Base-by-base conservation (phyloP, 2,113 vertebrate species). In the Craseonycteris thonglongyai region DNA sequence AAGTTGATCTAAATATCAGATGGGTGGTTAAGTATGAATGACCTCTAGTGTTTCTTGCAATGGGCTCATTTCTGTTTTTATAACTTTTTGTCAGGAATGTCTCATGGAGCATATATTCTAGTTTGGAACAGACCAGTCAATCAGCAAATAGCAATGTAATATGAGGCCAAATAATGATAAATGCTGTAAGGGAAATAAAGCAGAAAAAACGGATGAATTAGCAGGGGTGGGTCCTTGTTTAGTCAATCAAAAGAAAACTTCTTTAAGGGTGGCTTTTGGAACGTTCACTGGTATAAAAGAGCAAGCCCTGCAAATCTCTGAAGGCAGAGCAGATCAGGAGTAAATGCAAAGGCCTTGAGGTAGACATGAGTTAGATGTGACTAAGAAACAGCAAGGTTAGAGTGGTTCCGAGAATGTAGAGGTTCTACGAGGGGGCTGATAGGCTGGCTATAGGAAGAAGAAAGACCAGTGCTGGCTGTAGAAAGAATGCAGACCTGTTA, bases 1-100 rank as follows among this genome's bases (percentile, higher is more conserved):
- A 87, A 68, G 14, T 40, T 51, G 87, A 86, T 66, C 51, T 79
- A 85, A 91, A 68, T 88, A 90, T 66, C 45, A 84, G 33, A 42
- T 61, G 21, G 5, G 12, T 56, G 49, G 65, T 61, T 71, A 49
- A 93, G 58, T n/a, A 4, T 56, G 8, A 85, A 89, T 30, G 6
- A n/a, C 13, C 24, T 91, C 18, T 72, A 65, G 28, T 5, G 6
- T 66, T 81, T 30, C 15, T 81, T 59, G 56, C 9, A 72, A 42
- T 86, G 45, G 33, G 21, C 71, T 93, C 15, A 65, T 75, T 94
- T 59, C 42, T 75, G 26, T 28, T 21, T 59, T 54, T 75, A 40
- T n/a, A 35, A 42, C 16, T n/a, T 69, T 75, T 82, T 47, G 3
- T 54, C 35, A 68, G 14, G 12, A 78, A 59, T 88, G 35, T 54